phyloP scores from a whole-genome alignment of 2,888 invertebrate species.

The Hyles lineata region DNA sequence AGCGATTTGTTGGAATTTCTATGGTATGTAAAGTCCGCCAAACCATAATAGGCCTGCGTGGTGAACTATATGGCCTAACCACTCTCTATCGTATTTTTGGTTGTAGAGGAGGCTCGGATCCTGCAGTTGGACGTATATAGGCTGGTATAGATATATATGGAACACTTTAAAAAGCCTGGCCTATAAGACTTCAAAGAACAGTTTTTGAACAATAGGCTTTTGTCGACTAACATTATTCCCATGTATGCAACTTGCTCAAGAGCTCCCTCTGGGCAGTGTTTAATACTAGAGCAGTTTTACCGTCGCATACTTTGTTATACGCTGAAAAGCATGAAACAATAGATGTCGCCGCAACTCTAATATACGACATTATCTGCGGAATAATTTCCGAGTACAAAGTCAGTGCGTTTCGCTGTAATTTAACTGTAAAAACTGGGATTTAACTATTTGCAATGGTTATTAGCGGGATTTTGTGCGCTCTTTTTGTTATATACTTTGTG shows the following conservation, averaged over 20 bases:
- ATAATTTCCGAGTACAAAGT: slow-evolving; percentile 53
- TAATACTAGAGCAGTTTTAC: slow-evolving; percentile 21
- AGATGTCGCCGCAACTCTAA: slow-evolving; percentile 56
- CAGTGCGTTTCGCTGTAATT: neutral
- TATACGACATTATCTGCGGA: slow-evolving; percentile 58
- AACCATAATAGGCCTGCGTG: too few species aligned
- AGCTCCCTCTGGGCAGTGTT: neutral
- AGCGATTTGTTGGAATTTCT: too few species aligned
- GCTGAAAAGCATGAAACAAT: slow-evolving; percentile 53
- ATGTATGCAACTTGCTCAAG: neutral
- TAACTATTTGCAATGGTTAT: too few species aligned
- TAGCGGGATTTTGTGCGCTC: too few species aligned
- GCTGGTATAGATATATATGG: too few species aligned
- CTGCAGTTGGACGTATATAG: too few species aligned
- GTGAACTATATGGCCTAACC: too few species aligned
- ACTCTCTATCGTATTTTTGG: too few species aligned
- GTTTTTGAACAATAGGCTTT: neutral
- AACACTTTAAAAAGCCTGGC: neutral
- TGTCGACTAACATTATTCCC: neutral
- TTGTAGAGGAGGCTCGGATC: too few species aligned
- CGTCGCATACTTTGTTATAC: slow-evolving; percentile 30
- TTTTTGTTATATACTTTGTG: too few species aligned
- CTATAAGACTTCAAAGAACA: neutral
- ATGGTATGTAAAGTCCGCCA: too few species aligned
- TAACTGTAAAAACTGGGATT: neutral